Percentiles rank a stretch among this genome's conserved stretches.
phyloP scores from a whole-genome alignment of 2,888 invertebrate species.

The Gandaritis pyraliata region DNA sequence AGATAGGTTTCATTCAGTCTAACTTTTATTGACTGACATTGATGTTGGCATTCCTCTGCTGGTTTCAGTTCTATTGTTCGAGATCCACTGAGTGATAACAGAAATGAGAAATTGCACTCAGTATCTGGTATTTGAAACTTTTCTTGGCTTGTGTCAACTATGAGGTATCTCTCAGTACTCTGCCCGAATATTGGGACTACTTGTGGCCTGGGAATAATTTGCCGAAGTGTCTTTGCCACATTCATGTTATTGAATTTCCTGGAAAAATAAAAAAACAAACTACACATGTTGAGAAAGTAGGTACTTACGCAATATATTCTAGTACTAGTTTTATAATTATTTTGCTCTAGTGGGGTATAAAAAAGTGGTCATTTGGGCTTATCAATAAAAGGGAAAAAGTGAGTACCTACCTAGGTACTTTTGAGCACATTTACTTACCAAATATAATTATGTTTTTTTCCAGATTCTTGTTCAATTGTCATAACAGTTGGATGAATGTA shows the following conservation, averaged over 20 bases:
- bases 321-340: too few species aligned
- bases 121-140: conserved; percentile 90
- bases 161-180: conserved; percentile 90
- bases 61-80: conserved; percentile 89
- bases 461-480: conserved; percentile 52
- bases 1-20: conserved; percentile 89
- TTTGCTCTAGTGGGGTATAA: too few species aligned
- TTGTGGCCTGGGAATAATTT: conserved; percentile 88
- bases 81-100: conserved; percentile 89
- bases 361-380: background rate
- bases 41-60: conserved; percentile 89
- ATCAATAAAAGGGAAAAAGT: background rate
- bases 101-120: conserved; percentile 92
- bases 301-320: too few species aligned
- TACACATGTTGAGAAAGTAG: background rate
- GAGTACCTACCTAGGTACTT: too few species aligned
- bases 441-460: conserved; percentile 57
- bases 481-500: conserved; percentile 69
- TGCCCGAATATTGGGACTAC: conserved; percentile 90
- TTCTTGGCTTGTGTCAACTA: conserved; percentile 88
- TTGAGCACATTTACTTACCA: conserved; percentile 56
- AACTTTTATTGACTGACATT: conserved; percentile 89
- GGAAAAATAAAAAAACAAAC: conserved; percentile 48
- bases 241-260: conserved; percentile 92
- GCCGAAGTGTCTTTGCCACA: conserved; percentile 88